Conservation (phyloP, 2,888 invertebrate genomes). For the Drosophila melanosoma region DNA sequence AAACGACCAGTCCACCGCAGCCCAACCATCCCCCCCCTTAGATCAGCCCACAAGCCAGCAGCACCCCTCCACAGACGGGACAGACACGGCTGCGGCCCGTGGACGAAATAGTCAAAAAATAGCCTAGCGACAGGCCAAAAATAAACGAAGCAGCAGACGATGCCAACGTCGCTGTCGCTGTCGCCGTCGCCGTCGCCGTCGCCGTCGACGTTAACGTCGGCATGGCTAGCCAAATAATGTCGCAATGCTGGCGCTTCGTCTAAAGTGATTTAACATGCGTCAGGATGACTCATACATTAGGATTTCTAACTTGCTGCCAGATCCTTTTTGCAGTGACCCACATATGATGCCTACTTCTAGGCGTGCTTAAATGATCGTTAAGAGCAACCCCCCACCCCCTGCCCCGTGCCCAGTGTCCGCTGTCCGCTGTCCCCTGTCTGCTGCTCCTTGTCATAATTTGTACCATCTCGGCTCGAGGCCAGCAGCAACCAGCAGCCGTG, state of each 20-base stretch:
- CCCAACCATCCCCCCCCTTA: background rate
- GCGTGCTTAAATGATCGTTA: constrained; percentile 26
- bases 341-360: constrained; percentile 59
- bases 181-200: constrained; percentile 1
- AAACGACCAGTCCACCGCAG: constrained; percentile 29
- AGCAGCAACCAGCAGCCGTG: constrained; percentile 31
- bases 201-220: background rate
- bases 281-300: constrained; percentile 38
- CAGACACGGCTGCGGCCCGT: constrained; percentile 55
- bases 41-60: background rate
- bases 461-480: background rate
- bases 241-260: constrained; percentile 61
- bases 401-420: no score
- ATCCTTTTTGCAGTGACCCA: constrained; percentile 15
- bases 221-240: constrained; percentile 20
- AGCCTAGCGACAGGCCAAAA: constrained; percentile 73
- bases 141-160: constrained; percentile 67
- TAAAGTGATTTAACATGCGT: constrained; percentile 35
- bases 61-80: constrained; percentile 19
- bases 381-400: no score
- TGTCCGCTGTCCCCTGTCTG: background rate
- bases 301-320: background rate
- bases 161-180: constrained; percentile 29
- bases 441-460: no score
- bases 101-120: constrained; percentile 72